Base-by-base conservation (phyloP, 1,140 invertebrate species). In the Scaptomyza pallida region DNA sequence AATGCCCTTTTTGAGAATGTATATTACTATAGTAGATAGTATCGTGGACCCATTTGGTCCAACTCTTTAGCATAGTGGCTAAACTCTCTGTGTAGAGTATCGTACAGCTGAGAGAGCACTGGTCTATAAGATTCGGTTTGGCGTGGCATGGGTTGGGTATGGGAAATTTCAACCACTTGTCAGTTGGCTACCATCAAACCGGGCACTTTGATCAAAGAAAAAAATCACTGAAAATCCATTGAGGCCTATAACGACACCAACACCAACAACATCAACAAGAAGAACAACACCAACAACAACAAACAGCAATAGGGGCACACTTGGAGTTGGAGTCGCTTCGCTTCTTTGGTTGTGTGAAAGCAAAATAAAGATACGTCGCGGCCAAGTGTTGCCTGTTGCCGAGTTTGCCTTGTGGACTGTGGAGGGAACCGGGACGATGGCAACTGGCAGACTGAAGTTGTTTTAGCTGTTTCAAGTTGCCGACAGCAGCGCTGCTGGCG, bases 331-430 rank as follows among this genome's bases (percentile, higher is more conserved):
- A 56, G 51, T 35, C 19, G 35, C 65, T 54, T 54, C 48, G 59
- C 44, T 50, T 54, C 48, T 30, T 71, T 16, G 40, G 45, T 44
- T 79, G 76, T 79, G 76, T 76, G 74, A 79, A 76, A 73, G 77
- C 73, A 85, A 81, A 86, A 85, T 85, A 85, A 85, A 85, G 81
- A 85, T 86, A 85, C 81, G 81, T 85, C 85, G 55, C 35, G 44
- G 71, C 81, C 82, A 77, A 81, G 81, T 81, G 77, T 85, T 78
- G 82, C 60, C 64, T 40, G 71, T 59, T 75, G 72, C 68, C 72
- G 37, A 55, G 51, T 54, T 57, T 69, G 67, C 60, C 65, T n/a
- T 69, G 65, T 69, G 65, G 54, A 57, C 69, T 67, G 63, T 2
- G 19, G 26, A 30, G 61, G 59, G 62, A 60, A 35, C 68, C 72